Conservation (phyloP, 2,797 vertebrate genomes). For the Pipistrellus nathusii region DNA sequence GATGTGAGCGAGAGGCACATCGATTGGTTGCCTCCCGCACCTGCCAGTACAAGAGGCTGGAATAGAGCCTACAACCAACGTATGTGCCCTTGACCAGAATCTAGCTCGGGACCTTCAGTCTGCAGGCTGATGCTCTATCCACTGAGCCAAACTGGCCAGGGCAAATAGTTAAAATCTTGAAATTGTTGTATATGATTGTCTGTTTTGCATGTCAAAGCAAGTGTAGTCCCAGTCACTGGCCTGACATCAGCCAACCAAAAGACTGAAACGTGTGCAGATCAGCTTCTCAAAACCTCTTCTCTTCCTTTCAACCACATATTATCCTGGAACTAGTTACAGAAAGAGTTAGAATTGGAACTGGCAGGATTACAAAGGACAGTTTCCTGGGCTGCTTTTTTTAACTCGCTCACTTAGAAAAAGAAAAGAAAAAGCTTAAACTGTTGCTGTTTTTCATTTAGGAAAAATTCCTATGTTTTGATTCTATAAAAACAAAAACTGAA, state of each 20-base stretch:
- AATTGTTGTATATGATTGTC: constrained; percentile 23
- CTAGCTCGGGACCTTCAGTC: no score
- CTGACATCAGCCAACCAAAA: constrained; percentile 50
- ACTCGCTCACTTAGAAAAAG: constrained; percentile 77
- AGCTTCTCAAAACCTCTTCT: constrained; percentile 69
- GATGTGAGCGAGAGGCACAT: no score
- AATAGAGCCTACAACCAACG: no score
- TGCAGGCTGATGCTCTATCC: no score
- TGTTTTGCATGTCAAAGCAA: constrained; percentile 30
- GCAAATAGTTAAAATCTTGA: constrained; percentile 25
- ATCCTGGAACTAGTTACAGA: constrained; percentile 70
- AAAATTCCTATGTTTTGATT: constrained; percentile 89
- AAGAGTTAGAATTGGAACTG: constrained; percentile 79
- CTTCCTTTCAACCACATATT: constrained; percentile 81
- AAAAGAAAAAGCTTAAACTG: constrained; percentile 79
- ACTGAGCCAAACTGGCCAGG: no score
- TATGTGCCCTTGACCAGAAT: no score
- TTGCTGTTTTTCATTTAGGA: constrained; percentile 89
- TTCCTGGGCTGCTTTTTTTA: constrained; percentile 81
- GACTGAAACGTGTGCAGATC: constrained; percentile 54
- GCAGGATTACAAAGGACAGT: constrained; percentile 81
- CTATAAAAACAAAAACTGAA: constrained; percentile 90
- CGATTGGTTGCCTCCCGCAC: no score
- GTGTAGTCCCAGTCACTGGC: constrained; percentile 16
- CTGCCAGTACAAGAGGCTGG: no score